Evolutionary conservation across 2,797 vertebrate species (phyloP).

Genomic region (Silurus aristotelis): DNA sequence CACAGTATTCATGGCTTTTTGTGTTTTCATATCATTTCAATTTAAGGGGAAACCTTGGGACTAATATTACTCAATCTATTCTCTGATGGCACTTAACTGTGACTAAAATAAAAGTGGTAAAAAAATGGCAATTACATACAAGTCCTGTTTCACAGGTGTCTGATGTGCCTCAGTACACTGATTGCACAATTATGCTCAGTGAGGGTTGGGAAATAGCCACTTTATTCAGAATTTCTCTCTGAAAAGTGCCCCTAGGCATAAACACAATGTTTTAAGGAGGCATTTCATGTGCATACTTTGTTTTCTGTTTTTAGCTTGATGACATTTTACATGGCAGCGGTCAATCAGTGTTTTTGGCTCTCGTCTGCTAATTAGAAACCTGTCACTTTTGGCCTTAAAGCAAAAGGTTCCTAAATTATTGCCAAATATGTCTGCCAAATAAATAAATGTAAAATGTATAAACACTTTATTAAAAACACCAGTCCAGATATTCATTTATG

Average conservation of each 20-base stretch:
- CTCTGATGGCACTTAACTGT: not conserved
- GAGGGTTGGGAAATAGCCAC: not conserved
- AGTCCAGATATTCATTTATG: too few species aligned
- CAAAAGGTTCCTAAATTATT: not conserved
- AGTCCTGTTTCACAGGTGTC: not conserved
- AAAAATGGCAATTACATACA: not conserved
- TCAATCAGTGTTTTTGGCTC: not conserved
- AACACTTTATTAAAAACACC: too few species aligned
- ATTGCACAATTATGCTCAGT: not conserved
- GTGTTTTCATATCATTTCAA: too few species aligned
- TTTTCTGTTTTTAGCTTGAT: not conserved
- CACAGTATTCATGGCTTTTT: too few species aligned
- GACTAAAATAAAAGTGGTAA: not conserved
- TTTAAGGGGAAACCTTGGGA: not conserved
- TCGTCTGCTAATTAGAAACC: not conserved
- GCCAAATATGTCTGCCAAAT: too few species aligned
- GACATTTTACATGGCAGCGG: not conserved
- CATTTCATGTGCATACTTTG: not conserved
- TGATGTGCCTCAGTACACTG: not conserved
- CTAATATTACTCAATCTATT: not conserved
- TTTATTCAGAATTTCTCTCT: not conserved
- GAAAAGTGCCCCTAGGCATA: not conserved
- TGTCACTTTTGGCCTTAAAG: not conserved
- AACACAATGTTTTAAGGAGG: not conserved
- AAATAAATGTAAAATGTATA: too few species aligned